phyloP scores from a whole-genome alignment of 2,888 invertebrate species.

The Darwinula stevensoni region DNA sequence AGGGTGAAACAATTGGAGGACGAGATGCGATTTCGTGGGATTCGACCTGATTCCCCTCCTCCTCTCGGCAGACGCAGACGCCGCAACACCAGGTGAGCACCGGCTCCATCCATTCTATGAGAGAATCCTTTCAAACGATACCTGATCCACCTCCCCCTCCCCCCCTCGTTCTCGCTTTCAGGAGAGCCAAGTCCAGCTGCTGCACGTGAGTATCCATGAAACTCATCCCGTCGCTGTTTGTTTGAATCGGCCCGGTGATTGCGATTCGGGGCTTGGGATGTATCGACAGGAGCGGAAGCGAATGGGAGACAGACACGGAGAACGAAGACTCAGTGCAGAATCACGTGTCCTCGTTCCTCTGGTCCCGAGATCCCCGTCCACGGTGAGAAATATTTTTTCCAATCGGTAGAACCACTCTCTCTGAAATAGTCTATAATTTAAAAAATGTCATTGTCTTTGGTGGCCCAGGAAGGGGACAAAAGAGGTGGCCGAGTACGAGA shows the following conservation, averaged over 20 bases:
- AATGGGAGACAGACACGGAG: too few species aligned
- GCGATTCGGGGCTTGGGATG: not conserved
- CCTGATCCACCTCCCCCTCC: not conserved
- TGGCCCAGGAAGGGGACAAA: not conserved
- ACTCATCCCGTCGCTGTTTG: not conserved
- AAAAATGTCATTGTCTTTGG: too few species aligned
- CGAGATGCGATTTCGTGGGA: slow-evolving; percentile 46
- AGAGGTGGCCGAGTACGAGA: not conserved
- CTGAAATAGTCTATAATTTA: too few species aligned
- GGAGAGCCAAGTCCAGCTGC: not conserved
- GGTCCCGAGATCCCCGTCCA: not conserved
- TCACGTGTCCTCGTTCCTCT: not conserved
- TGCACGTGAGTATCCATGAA: not conserved
- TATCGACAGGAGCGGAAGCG: not conserved
- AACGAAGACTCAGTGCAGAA: too few species aligned
- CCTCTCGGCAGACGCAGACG: too few species aligned
- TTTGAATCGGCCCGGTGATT: too few species aligned
- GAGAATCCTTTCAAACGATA: too few species aligned
- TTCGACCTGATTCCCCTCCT: not conserved
- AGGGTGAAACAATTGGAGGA: slow-evolving; percentile 59
- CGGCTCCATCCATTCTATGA: too few species aligned
- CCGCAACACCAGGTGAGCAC: too few species aligned
- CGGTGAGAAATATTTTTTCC: too few species aligned
- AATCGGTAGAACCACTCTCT: too few species aligned
- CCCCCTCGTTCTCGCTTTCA: not conserved